Conservation (phyloP, 2,888 invertebrate genomes). For the Heliconius ethilla region DNA sequence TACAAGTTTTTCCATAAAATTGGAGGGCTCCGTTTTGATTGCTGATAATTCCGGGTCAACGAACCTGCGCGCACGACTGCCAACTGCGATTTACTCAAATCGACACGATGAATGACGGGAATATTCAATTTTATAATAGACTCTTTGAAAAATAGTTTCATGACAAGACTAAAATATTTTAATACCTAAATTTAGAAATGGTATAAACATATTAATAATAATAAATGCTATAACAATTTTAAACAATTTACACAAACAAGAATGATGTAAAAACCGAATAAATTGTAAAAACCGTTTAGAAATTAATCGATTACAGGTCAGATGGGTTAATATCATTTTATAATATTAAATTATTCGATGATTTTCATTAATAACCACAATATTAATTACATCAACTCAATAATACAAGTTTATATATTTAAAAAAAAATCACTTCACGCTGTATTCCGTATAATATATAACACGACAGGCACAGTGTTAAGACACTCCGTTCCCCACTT, state of each 20-base stretch:
- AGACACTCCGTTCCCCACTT: too few species aligned
- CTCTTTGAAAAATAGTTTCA: slow-evolving; percentile 29
- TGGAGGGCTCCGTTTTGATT: slow-evolving; percentile 65
- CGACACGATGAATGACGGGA: slow-evolving; percentile 58
- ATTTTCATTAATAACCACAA: background rate
- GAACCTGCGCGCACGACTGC: slow-evolving; percentile 73
- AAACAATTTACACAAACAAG: background rate
- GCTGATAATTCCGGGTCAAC: slow-evolving; percentile 75
- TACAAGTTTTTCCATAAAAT: slow-evolving; percentile 45
- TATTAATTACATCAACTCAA: background rate
- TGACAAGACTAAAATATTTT: background rate
- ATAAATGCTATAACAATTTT: background rate
- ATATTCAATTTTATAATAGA: slow-evolving; percentile 49
- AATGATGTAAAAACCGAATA: too few species aligned
- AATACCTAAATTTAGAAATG: background rate
- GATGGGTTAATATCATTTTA: background rate
- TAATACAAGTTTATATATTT: background rate
- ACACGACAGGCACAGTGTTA: too few species aligned
- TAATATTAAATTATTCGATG: background rate
- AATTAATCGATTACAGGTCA: background rate
- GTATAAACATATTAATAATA: background rate
- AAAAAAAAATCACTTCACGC: too few species aligned
- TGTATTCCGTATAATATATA: too few species aligned
- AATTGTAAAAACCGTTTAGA: background rate
- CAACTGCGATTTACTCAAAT: slow-evolving; percentile 67